A percentile compares a stretch with the other conserved stretches of the same genome.
phyloP scores from a whole-genome alignment of 1,140 invertebrate species.

The Arion vulgaris region DNA sequence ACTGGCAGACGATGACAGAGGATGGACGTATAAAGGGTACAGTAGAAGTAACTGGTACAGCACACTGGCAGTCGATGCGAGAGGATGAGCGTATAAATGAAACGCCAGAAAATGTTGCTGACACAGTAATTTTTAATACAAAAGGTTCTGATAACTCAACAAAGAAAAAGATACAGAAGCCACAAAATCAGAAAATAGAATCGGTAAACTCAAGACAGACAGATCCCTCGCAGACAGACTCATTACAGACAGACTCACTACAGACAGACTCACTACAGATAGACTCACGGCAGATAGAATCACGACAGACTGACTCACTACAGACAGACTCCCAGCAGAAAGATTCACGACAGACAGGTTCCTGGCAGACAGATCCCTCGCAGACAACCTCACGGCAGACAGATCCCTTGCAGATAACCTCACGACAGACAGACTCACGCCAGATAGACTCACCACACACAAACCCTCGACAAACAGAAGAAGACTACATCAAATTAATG shows the following conservation, averaged over 20 bases:
- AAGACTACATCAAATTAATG: conserved; percentile 24
- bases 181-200: neutral
- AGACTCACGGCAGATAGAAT: too few species aligned
- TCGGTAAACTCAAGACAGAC: neutral
- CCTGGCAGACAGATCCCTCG: too few species aligned
- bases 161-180: neutral
- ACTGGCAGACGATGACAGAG: neutral
- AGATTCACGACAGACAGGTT: too few species aligned
- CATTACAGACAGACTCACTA: neutral
- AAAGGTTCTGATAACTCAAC: neutral
- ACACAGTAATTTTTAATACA: neutral
- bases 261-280: neutral
- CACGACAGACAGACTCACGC: too few species aligned
- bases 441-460: neutral
- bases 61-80: too few species aligned
- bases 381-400: neutral
- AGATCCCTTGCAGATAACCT: too few species aligned
- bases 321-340: too few species aligned
- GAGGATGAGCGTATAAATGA: neutral
- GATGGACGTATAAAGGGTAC: neutral
- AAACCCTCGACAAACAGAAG: neutral
- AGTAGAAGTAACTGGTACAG: too few species aligned
- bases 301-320: too few species aligned
- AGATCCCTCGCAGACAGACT: neutral
- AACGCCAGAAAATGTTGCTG: neutral